Base-by-base conservation (phyloP, 1,140 invertebrate genomes). In the Drosophila azteca region DNA sequence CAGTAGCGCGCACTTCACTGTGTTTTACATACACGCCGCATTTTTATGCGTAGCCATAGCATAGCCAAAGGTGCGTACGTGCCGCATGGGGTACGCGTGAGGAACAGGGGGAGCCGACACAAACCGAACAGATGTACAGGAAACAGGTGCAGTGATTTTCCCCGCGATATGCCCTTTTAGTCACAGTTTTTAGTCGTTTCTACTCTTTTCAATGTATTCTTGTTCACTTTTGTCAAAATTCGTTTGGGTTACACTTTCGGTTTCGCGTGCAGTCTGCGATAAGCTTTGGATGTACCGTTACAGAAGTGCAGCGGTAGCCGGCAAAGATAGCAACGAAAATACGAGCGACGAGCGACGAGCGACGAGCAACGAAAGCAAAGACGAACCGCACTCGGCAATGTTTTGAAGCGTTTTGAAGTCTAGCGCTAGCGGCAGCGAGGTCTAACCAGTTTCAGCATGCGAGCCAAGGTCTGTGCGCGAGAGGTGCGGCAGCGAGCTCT, bases 1-100 rank as follows among this genome's bases (percentile, higher is more conserved):
- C 76, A 68, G 17, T 20, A 20, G 11, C 35, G 9, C 52, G 75
- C 79, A 80, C 77, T 84, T 61, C 66, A 71, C 79, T 65, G 57
- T 54, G 63, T 59, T 50, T 59, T 50, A 35, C 66, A 70, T 45
- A 43, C 35, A 48, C 54, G 22, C 39, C 22, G 59, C 78, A 82
- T 82, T 83, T 60, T 64, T 79, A 69, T 73, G 76, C 80, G 77
- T 79, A 66, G 62, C 78, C 78, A 65, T 65, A 74, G 69, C 78
- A 65, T 65, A 74, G 69, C 62, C 78, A 78, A 58, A 84, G 80
- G 77, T 84, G 77, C 81, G 77, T 85, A 84, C 81, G 80, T 83
- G 79, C 67, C 48, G 46, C 78, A 53, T 66, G 52, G 22, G 46
- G 46, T 13, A 11, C 24, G 53, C 31, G 24, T n/a, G 9, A 1